Conservation (phyloP, 2,113 vertebrate species). For the Neotragus pygmaeus region DNA sequence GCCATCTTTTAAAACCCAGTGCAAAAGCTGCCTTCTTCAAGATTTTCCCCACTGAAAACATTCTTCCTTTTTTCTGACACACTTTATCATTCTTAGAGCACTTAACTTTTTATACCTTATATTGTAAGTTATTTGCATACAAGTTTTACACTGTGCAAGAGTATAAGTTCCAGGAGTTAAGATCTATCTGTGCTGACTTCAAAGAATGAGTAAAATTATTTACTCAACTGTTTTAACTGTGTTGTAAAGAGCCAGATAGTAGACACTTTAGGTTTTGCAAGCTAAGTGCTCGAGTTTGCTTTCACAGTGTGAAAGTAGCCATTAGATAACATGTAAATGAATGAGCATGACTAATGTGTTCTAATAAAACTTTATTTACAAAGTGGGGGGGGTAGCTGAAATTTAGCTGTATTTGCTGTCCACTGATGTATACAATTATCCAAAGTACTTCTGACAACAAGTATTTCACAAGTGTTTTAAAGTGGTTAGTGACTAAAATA, state of each 20-base stretch:
- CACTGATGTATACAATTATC: neutral
- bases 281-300: neutral
- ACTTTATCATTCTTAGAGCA: neutral
- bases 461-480: neutral
- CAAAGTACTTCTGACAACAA: neutral
- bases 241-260: neutral
- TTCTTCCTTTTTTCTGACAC: neutral
- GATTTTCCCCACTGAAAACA: neutral
- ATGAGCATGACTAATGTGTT: neutral
- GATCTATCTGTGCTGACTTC: neutral
- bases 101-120: conserved; percentile 8
- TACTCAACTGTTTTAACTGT: neutral
- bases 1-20: neutral
- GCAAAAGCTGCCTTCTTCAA: neutral
- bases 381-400: neutral
- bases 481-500: neutral
- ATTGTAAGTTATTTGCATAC: neutral
- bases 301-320: neutral
- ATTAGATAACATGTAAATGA: neutral
- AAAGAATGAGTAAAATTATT: neutral
- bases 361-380: conserved; percentile 22
- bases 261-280: neutral
- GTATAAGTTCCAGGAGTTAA: neutral
- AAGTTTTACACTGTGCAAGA: neutral
- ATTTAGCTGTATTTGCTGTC: neutral